phyloP scores from a whole-genome alignment of 1,140 invertebrate species.

The Habropoda laboriosa region DNA sequence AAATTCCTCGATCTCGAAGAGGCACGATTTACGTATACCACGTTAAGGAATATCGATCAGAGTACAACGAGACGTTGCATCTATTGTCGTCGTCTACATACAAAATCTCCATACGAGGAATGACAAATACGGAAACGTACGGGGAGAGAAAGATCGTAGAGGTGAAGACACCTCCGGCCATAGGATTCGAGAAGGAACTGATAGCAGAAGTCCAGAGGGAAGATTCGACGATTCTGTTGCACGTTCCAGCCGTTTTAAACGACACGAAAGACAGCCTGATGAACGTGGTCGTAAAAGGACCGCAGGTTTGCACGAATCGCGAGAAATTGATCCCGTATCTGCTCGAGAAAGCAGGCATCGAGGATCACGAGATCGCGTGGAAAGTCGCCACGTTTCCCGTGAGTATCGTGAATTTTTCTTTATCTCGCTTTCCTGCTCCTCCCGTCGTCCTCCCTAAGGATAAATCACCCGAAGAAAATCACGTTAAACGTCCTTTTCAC shows the following conservation, averaged over 20 bases:
- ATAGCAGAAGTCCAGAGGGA: background rate
- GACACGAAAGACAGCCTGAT: slow-evolving; percentile 46
- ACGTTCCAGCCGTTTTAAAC: slow-evolving; percentile 59
- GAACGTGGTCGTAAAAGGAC: slow-evolving; percentile 57
- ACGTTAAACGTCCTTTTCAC: background rate
- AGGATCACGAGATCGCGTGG: slow-evolving; percentile 57
- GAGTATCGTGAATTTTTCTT: slow-evolving; percentile 3
- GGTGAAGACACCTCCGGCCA: slow-evolving; percentile 18
- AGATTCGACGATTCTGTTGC: slow-evolving; percentile 51
- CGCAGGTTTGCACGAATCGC: slow-evolving; percentile 45
- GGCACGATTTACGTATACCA: background rate
- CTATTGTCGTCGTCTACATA: slow-evolving; percentile 59
- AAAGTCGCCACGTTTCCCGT: slow-evolving; percentile 50
- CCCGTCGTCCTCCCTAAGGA: no score
- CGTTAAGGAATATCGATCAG: slow-evolving; percentile 17
- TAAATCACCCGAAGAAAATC: background rate
- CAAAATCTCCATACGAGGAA: slow-evolving; percentile 40
- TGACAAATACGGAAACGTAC: slow-evolving; percentile 20
- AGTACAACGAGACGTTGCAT: slow-evolving; percentile 41
- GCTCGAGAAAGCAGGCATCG: background rate
- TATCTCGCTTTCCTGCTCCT: no score
- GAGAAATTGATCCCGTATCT: slow-evolving; percentile 11
- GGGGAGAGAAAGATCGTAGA: background rate
- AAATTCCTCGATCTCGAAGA: background rate
- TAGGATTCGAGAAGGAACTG: slow-evolving; percentile 39